These are phyloP conservation scores for Acanthosepion pharaonis DNA, from an alignment of 2,888 invertebrate species.

Conservation along the genomic window DNA sequence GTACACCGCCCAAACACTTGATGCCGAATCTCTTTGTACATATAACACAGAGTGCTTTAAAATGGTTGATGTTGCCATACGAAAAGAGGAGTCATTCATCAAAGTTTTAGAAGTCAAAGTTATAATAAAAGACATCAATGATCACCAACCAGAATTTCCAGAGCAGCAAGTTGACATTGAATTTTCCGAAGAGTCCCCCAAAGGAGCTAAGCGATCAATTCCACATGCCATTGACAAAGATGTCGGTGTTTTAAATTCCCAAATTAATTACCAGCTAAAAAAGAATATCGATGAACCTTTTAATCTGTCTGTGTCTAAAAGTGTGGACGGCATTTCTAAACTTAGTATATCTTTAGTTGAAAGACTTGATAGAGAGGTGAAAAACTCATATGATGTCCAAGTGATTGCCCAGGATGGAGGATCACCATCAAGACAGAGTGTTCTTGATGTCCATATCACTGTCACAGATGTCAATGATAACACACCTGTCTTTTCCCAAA, in stretches of 20 bases:
- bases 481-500: neutral
- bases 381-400: neutral
- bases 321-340: neutral
- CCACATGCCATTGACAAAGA: neutral
- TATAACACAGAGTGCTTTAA: neutral
- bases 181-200: neutral
- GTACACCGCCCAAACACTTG: neutral
- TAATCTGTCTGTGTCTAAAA: neutral
- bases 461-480: neutral
- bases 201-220: neutral
- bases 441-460: neutral
- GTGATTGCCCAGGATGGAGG: slow-evolving; percentile 20
- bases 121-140: neutral
- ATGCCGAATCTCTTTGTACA: neutral
- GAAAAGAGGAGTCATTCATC: neutral
- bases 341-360: neutral
- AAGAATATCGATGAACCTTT: neutral
- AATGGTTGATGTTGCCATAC: neutral
- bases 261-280: neutral
- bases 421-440: neutral
- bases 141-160: neutral
- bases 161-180: slow-evolving; percentile 33
- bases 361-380: neutral
- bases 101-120: neutral
- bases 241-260: neutral